These are phyloP conservation scores for Glyphotaelius pellucidus DNA, from an alignment of 2,888 invertebrate species.

Conservation along the genomic window DNA sequence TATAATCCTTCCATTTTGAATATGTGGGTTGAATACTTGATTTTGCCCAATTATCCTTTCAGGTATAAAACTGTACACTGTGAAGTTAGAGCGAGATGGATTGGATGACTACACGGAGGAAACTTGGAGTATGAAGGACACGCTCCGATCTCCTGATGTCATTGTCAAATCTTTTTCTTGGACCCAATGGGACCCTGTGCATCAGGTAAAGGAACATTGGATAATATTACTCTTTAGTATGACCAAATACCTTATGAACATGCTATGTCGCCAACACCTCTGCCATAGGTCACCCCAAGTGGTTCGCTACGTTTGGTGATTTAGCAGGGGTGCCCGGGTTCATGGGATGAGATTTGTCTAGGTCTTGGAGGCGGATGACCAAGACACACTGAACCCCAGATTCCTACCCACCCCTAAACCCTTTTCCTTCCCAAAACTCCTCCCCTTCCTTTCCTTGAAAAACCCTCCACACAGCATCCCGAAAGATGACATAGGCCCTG, in stretches of 20 bases:
- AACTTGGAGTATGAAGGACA: conserved; percentile 78
- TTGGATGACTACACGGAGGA: conserved; percentile 67
- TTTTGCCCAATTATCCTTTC: background rate
- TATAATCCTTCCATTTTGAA: background rate
- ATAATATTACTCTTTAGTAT: background rate
- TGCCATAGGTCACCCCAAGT: too few species aligned
- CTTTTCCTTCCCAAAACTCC: too few species aligned
- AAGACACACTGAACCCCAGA: too few species aligned
- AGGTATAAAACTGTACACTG: conserved; percentile 66
- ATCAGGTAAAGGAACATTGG: conserved; percentile 73
- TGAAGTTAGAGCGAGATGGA: conserved; percentile 62
- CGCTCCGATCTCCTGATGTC: conserved; percentile 76
- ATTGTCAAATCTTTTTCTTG: conserved; percentile 86
- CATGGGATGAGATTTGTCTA: too few species aligned
- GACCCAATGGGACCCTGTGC: conserved; percentile 91
- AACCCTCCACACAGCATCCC: too few species aligned
- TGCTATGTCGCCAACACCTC: too few species aligned
- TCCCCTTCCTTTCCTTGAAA: too few species aligned
- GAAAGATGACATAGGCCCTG: too few species aligned
- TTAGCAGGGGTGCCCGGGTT: too few species aligned
- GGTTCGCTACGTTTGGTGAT: too few species aligned
- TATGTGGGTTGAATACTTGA: background rate
- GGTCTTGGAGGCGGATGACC: too few species aligned
- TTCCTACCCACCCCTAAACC: too few species aligned
- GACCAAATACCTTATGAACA: background rate